A percentile compares a stretch with the other conserved stretches of the same genome.
Evolutionary conservation across 2,113 vertebrate genomes (phyloP).

Genomic region (Vombatus ursinus): DNA sequence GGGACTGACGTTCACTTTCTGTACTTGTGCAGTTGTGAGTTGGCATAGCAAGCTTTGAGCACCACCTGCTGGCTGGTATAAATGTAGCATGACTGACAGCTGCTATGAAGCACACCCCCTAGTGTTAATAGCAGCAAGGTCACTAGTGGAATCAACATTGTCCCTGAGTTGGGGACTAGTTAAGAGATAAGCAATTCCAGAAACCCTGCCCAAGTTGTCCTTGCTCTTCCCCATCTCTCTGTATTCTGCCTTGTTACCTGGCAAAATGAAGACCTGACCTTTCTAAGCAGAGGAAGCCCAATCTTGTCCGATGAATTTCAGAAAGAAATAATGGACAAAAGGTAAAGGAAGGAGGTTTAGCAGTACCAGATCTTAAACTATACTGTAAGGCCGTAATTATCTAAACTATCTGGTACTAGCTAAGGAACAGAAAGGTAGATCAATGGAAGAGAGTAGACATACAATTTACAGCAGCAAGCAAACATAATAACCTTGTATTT

Average conservation of each 20-base stretch:
- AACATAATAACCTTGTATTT: too few species aligned
- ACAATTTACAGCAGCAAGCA: too few species aligned
- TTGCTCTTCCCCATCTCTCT: background rate
- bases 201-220: background rate
- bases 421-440: too few species aligned
- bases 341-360: too few species aligned
- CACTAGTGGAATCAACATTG: background rate
- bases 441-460: too few species aligned
- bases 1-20: background rate
- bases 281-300: constrained; percentile 1
- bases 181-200: background rate
- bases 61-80: background rate
- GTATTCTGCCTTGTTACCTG: background rate
- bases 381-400: too few species aligned
- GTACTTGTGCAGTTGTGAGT: background rate
- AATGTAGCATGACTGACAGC: background rate
- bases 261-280: background rate
- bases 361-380: too few species aligned
- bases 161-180: background rate
- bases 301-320: background rate
- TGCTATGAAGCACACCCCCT: background rate
- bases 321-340: too few species aligned
- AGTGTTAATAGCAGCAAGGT: background rate
- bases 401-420: too few species aligned
- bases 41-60: background rate